A percentile compares a stretch with the other conserved stretches of the same genome.
Conservation (phyloP, 2,888 invertebrate genomes). For the Melanostoma scalare region DNA sequence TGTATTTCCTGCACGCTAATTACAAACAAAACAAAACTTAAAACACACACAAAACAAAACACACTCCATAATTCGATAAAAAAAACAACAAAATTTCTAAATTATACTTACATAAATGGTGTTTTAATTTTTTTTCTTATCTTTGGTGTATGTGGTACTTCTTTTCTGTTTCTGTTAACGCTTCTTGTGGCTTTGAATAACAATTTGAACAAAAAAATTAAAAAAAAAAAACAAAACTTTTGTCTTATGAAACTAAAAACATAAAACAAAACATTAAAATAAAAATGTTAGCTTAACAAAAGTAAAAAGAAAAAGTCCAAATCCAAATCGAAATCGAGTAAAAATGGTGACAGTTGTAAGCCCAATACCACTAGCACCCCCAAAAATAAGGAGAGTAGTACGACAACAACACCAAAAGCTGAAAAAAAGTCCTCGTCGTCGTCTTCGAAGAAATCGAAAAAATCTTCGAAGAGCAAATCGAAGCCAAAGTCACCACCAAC, state of each 20-base stretch:
- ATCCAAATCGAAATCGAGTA: conserved; percentile 68
- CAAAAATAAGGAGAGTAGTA: conserved; percentile 72
- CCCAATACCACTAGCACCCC: conserved; percentile 68
- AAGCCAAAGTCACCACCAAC: conserved; percentile 55
- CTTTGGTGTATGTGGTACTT: conserved; percentile 73
- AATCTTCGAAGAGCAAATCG: conserved; percentile 62
- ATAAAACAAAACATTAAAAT: conserved; percentile 74
- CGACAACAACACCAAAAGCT: conserved; percentile 69
- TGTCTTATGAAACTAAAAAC: conserved; percentile 69
- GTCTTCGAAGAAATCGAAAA: conserved; percentile 67
- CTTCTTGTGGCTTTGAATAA: conserved; percentile 73
- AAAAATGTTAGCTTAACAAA: conserved; percentile 73
- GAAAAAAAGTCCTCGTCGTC: conserved; percentile 61
- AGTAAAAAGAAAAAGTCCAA: conserved; percentile 70
- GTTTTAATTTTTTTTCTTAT: conserved; percentile 72
- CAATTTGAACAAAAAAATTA: conserved; percentile 54
- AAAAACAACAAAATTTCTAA: conserved; percentile 41
- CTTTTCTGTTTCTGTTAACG: conserved; percentile 73
- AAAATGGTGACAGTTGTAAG: conserved; percentile 72
- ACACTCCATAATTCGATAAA: conserved; percentile 42
- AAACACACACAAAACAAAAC: conserved; percentile 50
- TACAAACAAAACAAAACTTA: conserved; percentile 52
- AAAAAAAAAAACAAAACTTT: conserved; percentile 62
- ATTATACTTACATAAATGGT: conserved; percentile 70
- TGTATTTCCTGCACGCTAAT: conserved; percentile 72